Evolutionary conservation across 2,113 vertebrate genomes (phyloP).

Genomic region (Eurypyga helias): DNA sequence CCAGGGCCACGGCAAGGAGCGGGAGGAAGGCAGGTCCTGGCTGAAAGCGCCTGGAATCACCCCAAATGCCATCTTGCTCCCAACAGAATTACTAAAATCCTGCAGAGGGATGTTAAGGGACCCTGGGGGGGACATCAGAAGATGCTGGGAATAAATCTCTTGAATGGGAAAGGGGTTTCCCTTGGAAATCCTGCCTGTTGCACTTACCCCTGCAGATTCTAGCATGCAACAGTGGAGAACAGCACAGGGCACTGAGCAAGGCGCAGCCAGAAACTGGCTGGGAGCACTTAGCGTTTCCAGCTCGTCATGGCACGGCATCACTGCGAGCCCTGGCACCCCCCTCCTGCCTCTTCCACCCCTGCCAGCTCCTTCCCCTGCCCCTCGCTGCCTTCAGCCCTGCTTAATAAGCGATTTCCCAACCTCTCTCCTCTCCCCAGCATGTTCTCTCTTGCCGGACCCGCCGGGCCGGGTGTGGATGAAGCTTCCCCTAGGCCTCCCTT

Average conservation of each 20-base stretch:
- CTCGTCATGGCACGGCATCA: neutral
- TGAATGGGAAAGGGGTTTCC: neutral
- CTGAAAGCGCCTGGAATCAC: neutral
- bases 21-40: neutral
- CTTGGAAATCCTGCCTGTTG: neutral
- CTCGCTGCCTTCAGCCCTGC: neutral
- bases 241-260: neutral
- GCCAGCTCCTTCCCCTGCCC: neutral
- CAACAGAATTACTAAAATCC: neutral
- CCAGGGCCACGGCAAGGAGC: neutral
- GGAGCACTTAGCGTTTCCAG: neutral
- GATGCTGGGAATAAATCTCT: neutral
- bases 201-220: neutral
- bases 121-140: neutral
- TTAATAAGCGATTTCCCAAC: neutral
- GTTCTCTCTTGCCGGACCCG: neutral
- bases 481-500: neutral
- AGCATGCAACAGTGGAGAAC: neutral
- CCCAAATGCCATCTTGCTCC: neutral
- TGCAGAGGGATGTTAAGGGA: rapidly evolving
- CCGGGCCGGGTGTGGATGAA: neutral
- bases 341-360: neutral
- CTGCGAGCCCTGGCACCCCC: neutral
- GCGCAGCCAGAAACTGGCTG: neutral
- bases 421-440: neutral